Evolutionary conservation across 37 sponge, comb jelly and placozoan species (phyloP).

Genomic region (Dysidea cf. avara): DNA sequence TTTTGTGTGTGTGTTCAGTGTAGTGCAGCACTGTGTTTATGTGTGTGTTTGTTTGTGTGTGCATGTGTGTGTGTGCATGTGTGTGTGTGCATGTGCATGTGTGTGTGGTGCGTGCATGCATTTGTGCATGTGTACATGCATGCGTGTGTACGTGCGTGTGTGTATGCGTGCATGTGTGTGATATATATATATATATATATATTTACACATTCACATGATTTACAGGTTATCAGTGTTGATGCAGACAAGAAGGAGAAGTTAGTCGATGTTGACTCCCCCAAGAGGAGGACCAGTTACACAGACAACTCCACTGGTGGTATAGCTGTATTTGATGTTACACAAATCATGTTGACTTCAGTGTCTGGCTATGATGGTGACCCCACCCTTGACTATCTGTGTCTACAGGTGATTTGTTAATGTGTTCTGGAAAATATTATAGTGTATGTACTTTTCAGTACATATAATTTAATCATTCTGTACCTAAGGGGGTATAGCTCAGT

Average conservation of each 20-base stretch:
- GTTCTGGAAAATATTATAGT: no score
- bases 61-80: constrained; percentile 14
- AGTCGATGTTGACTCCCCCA: no score
- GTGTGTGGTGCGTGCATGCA: constrained; percentile 1
- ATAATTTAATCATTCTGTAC: no score
- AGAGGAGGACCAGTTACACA: no score
- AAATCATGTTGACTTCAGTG: constrained; percentile 29
- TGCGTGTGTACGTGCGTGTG: background rate
- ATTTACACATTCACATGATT: background rate
- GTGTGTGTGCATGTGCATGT: constrained; percentile 18
- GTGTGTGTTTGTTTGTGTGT: constrained; percentile 20
- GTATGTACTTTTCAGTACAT: no score
- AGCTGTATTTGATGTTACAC: constrained; percentile 9
- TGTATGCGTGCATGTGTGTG: constrained; percentile 3
- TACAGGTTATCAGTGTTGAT: background rate
- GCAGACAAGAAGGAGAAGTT: constrained; percentile 16
- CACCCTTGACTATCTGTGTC: constrained; percentile 28
- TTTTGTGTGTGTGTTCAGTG: no score
- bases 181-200: no score
- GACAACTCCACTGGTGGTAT: background rate
- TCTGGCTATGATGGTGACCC: constrained; percentile 54
- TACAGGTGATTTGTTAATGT: constrained; percentile 17
- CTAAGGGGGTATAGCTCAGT: constrained; percentile 97
- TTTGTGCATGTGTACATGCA: constrained; percentile 7
- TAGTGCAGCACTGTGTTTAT: constrained; percentile 8